phyloP scores from a whole-genome alignment of 2,797 vertebrate genomes.

The Labeo calbasu region DNA sequence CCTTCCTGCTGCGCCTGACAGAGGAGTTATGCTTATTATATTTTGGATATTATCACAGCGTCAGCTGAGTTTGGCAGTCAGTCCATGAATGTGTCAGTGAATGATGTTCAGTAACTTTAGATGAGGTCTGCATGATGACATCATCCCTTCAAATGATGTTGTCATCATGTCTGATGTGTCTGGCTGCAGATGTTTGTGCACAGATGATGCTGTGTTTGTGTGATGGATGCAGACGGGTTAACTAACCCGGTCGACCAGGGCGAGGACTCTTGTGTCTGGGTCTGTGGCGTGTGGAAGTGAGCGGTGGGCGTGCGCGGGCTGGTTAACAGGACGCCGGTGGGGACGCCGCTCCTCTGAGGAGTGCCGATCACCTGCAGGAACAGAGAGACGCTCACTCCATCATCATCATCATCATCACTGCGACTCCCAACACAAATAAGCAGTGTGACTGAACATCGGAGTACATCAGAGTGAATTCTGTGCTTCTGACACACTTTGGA shows the following conservation, averaged over 20 bases:
- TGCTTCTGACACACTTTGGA: too few species aligned
- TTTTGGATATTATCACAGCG: too few species aligned
- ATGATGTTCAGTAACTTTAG: too few species aligned
- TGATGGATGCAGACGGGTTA: not conserved
- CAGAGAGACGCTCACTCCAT: not conserved
- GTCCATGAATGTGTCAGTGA: too few species aligned
- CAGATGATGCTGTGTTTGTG: too few species aligned
- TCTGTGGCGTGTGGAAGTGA: constrained; percentile 82
- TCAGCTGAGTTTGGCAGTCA: too few species aligned
- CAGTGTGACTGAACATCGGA: too few species aligned
- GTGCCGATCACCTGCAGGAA: constrained; percentile 59
- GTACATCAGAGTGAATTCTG: too few species aligned
- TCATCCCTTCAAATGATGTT: too few species aligned
- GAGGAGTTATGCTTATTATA: not conserved
- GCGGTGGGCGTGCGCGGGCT: constrained; percentile 83
- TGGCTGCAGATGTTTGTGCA: too few species aligned
- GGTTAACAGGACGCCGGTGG: constrained; percentile 76
- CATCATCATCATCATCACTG: not conserved
- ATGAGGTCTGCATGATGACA: too few species aligned
- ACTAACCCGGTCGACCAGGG: constrained; percentile 87
- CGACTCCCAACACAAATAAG: not conserved
- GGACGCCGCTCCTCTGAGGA: constrained; percentile 51
- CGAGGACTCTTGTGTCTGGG: constrained; percentile 82
- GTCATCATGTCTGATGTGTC: too few species aligned
- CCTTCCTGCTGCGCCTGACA: constrained; percentile 89